Percentiles rank a stretch among this genome's conserved stretches.
phyloP scores from a whole-genome alignment of 1,140 invertebrate genomes.

The Akabosia matsudoensis region DNA sequence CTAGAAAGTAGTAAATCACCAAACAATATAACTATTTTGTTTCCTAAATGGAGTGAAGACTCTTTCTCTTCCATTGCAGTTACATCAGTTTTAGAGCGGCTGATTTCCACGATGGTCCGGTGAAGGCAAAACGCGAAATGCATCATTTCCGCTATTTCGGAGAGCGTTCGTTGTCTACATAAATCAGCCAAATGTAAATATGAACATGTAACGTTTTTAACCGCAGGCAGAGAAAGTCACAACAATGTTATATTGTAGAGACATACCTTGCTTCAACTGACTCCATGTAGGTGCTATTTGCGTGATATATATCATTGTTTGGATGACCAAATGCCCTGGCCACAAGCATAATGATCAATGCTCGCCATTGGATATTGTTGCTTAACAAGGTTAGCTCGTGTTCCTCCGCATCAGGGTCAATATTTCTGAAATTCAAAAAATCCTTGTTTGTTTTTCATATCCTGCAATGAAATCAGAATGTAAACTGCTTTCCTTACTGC shows the following conservation, averaged over 20 bases:
- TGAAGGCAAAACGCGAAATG: conserved; percentile 30
- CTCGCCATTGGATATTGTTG: conserved; percentile 24
- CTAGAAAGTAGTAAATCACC: conserved; percentile 37
- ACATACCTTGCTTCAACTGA: conserved; percentile 28
- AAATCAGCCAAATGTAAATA: neutral
- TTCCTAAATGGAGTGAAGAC: conserved; percentile 29
- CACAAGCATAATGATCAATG: conserved; percentile 31
- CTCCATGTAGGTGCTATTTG: neutral
- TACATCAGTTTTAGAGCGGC: neutral
- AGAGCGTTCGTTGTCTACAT: conserved; percentile 24
- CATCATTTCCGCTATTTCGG: conserved; percentile 37
- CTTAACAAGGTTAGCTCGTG: neutral
- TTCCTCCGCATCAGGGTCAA: neutral
- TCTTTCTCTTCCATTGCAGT: neutral
- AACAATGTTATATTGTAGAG: too few species aligned
- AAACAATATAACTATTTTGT: conserved; percentile 37
- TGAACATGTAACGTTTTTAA: too few species aligned
- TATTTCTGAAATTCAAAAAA: neutral
- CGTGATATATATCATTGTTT: neutral
- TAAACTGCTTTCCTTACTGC: neutral
- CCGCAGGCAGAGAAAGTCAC: neutral
- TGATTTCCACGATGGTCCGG: conserved; percentile 28
- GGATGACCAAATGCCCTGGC: conserved; percentile 25
- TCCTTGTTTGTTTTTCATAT: neutral
- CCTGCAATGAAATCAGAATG: neutral